Conservation (phyloP, 2,888 invertebrate genomes). For the Drosophila leonis region DNA sequence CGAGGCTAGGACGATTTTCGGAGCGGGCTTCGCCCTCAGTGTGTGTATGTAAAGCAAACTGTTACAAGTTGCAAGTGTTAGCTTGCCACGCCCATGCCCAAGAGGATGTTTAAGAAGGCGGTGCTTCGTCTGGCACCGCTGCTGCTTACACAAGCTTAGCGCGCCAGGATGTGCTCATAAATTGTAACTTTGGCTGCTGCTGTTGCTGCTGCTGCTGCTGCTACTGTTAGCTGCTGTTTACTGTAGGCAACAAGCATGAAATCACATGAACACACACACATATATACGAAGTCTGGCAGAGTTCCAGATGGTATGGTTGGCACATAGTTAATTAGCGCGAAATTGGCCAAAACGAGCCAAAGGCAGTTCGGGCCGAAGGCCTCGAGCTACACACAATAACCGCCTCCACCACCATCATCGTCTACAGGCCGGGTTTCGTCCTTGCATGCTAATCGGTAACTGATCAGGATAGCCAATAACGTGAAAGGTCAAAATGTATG, state of each 20-base stretch:
- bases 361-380: constrained; percentile 13
- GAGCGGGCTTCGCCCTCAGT: constrained; percentile 36
- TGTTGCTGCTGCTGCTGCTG: constrained; percentile 30
- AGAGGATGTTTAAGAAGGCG: constrained; percentile 6
- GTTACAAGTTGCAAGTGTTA: constrained; percentile 66
- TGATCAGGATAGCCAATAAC: constrained; percentile 69
- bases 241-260: constrained; percentile 75
- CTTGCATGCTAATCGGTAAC: constrained; percentile 74
- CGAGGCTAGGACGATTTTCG: constrained; percentile 22
- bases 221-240: constrained; percentile 24
- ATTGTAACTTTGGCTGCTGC: constrained; percentile 62
- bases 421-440: not conserved
- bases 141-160: constrained; percentile 68
- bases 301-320: constrained; percentile 69
- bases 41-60: constrained; percentile 71
- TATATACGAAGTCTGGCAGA: constrained; percentile 54
- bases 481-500: constrained; percentile 59
- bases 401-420: not conserved
- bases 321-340: constrained; percentile 79
- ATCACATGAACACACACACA: constrained; percentile 59
- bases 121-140: constrained; percentile 10
- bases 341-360: constrained; percentile 56
- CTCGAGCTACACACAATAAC: not conserved
- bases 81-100: constrained; percentile 35
- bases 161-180: constrained; percentile 73